Percentiles rank a stretch among this genome's conserved stretches.
These are phyloP conservation scores for Erpornis zantholeuca DNA, from an alignment of 2,113 vertebrate species.

Conservation along the genomic window DNA sequence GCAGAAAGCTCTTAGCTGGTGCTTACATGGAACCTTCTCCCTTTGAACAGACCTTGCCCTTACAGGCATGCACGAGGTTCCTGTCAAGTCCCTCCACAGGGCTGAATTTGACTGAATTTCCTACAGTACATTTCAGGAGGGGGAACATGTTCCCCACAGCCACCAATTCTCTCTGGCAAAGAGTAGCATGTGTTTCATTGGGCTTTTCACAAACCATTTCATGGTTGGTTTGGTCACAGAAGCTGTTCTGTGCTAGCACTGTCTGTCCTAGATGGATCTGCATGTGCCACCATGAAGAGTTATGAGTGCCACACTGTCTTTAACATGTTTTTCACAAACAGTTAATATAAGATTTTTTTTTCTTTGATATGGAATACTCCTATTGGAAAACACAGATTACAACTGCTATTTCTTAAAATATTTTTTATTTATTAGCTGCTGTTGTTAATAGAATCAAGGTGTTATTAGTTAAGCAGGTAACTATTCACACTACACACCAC, in stretches of 20 bases:
- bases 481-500: not conserved
- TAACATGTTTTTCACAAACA: not conserved
- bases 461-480: not conserved
- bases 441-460: not conserved
- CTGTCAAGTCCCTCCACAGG: not conserved
- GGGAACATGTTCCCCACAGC: not conserved
- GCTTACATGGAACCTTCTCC: not conserved
- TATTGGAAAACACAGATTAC: not conserved
- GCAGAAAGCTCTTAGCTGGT: not conserved
- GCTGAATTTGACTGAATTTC: not conserved
- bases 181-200: not conserved
- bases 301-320: not conserved
- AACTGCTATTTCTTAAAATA: not conserved
- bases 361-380: not conserved
- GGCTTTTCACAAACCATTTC: not conserved
- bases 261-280: not conserved
- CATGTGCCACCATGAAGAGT: not conserved
- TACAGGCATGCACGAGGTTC: accelerated
- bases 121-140: not conserved
- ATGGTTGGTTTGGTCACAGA: not conserved
- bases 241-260: not conserved
- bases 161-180: not conserved
- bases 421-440: not conserved
- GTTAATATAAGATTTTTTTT: not conserved
- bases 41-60: not conserved